Percentiles rank a stretch among this genome's conserved stretches.
phyloP scores from a whole-genome alignment of 2,113 vertebrate genomes.

The Pholis gunnellus region DNA sequence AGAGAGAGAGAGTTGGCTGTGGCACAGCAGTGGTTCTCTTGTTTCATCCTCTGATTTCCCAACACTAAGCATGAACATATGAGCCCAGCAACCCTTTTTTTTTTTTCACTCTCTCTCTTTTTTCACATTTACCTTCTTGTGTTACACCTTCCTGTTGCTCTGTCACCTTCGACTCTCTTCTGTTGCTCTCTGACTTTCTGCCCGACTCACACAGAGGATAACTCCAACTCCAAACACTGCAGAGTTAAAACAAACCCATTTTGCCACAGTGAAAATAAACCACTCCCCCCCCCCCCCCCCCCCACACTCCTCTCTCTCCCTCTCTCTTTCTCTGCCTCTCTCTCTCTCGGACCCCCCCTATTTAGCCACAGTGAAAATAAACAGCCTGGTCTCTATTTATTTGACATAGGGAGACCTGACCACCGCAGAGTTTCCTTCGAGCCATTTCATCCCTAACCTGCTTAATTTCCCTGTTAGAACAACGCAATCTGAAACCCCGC shows the following conservation, averaged over 20 bases:
- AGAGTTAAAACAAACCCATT: conserved; percentile 77
- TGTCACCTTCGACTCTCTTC: conserved; percentile 37
- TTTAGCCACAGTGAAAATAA: conserved; percentile 77
- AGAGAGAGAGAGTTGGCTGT: conserved; percentile 31
- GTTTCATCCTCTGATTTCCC: conserved; percentile 66
- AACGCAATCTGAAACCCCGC: conserved; percentile 41
- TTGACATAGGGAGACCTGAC: conserved; percentile 72
- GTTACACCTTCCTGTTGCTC: conserved; percentile 60
- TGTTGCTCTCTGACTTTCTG: conserved; percentile 42
- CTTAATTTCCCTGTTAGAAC: conserved; percentile 57
- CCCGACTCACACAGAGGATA: conserved; percentile 56
- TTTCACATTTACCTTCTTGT: conserved; percentile 55
- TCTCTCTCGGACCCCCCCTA: conserved; percentile 32
- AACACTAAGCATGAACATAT: conserved; percentile 71
- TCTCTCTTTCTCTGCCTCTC: conserved; percentile 9
- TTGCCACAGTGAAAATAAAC: conserved; percentile 78
- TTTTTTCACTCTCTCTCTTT: conserved; percentile 1
- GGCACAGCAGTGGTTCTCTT: conserved; percentile 35
- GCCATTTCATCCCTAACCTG: conserved; percentile 68
- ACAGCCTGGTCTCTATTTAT: conserved; percentile 77
- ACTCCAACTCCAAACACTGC: conserved; percentile 65
- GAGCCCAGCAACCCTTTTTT: conserved; percentile 21
- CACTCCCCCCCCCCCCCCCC: conserved; percentile 22
- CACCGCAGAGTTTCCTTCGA: conserved; percentile 73
- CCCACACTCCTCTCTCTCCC: conserved; percentile 1